These are phyloP conservation scores for Blastomussa wellsi DNA, from an alignment of 92 coral and sea anemone species.

Conservation along the genomic window DNA sequence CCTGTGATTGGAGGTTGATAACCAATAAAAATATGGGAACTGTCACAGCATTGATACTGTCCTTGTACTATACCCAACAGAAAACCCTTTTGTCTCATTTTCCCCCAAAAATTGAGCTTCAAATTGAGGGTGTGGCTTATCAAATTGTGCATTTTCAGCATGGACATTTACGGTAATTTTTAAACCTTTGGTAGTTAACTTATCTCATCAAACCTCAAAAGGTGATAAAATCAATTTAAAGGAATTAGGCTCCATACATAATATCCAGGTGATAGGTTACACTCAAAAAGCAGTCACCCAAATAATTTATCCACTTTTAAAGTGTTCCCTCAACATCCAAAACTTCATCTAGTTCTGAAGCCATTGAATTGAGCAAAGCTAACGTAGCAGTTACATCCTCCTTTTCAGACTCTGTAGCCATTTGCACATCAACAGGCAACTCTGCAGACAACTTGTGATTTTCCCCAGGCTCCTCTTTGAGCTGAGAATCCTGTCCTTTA, in stretches of 20 bases:
- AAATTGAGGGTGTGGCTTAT: too few relatives aligned
- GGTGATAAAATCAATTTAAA: neutral
- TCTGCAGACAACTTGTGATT: slow-evolving; percentile 20
- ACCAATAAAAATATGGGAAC: neutral
- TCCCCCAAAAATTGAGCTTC: too few relatives aligned
- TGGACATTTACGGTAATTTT: too few relatives aligned
- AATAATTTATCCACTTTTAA: neutral
- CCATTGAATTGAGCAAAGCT: slow-evolving; percentile 77
- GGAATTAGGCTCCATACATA: neutral
- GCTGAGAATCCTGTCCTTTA: neutral
- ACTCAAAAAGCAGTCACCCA: neutral
- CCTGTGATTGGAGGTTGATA: neutral
- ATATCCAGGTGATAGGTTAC: neutral
- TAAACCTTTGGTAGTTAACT: neutral
- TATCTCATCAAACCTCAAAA: neutral
- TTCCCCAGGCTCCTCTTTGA: neutral
- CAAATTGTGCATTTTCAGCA: too few relatives aligned
- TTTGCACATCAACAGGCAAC: slow-evolving; percentile 25
- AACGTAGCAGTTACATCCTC: slow-evolving; percentile 77
- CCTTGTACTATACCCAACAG: too few relatives aligned
- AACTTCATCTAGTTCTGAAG: slow-evolving; percentile 66
- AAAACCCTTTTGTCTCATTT: neutral
- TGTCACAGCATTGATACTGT: neutral
- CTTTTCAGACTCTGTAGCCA: slow-evolving; percentile 62
- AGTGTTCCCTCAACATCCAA: slow-evolving; percentile 40